Percentiles rank a stretch among this genome's conserved stretches.
phyloP scores from a whole-genome alignment of 2,888 invertebrate species.

The Eumerus sabulonum region DNA sequence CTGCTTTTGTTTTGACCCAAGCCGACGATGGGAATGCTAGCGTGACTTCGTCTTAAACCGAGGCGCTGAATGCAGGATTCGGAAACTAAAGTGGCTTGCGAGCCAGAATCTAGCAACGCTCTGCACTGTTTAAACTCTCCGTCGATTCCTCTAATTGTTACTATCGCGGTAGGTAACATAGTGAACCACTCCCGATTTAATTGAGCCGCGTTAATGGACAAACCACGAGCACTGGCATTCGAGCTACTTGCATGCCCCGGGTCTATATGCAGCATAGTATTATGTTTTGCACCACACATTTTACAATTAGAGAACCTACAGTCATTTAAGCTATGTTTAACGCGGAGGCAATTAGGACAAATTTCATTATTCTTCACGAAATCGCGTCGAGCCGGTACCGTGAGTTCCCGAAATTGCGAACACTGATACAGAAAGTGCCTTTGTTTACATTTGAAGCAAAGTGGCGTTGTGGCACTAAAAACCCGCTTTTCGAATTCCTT shows the following conservation, averaged over 20 bases:
- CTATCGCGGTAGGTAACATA: slow-evolving; percentile 40
- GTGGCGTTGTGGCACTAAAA: too few species aligned
- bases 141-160: slow-evolving; percentile 6
- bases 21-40: slow-evolving; percentile 9
- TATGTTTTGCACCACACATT: slow-evolving; percentile 22
- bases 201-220: neutral
- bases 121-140: slow-evolving; percentile 20
- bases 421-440: too few species aligned
- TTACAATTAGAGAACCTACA: slow-evolving; percentile 30
- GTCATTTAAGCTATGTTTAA: slow-evolving; percentile 4
- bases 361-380: slow-evolving; percentile 32
- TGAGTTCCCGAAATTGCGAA: too few species aligned
- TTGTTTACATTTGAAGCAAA: too few species aligned
- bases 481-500: too few species aligned
- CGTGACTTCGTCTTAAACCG: slow-evolving; percentile 16
- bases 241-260: neutral
- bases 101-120: slow-evolving; percentile 21
- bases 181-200: slow-evolving; percentile 1
- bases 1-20: slow-evolving; percentile 21
- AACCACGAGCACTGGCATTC: neutral
- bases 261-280: slow-evolving; percentile 23
- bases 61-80: slow-evolving; percentile 26
- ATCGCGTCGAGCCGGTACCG: slow-evolving; percentile 20
- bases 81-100: slow-evolving; percentile 22
- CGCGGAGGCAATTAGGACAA: slow-evolving; percentile 19